These are phyloP conservation scores for Drosophila aldrichi DNA, from an alignment of 2,888 invertebrate genomes.

Conservation along the genomic window DNA sequence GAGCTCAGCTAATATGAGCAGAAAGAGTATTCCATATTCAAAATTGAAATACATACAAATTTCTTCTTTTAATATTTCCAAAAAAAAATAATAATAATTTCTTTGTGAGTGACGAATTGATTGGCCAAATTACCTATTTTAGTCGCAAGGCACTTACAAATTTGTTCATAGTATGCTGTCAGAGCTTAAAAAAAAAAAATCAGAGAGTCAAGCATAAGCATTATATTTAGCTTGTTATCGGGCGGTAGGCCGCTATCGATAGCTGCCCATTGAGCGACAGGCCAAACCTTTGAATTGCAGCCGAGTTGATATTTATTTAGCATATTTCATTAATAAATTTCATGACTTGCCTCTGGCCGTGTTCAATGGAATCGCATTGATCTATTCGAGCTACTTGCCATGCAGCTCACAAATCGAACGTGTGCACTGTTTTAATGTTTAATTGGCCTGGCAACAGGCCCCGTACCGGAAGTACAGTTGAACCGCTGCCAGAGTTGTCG, in stretches of 20 bases:
- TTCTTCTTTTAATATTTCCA: neutral
- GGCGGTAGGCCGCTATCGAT: slow-evolving; percentile 22
- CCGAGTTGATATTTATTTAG: slow-evolving; percentile 4
- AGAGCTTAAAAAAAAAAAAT: neutral
- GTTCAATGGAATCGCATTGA: slow-evolving; percentile 11
- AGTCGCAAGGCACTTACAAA: slow-evolving; percentile 15
- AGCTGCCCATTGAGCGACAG: slow-evolving; percentile 3
- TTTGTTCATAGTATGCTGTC: neutral
- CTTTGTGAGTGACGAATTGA: slow-evolving; percentile 44
- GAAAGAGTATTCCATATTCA: slow-evolving; percentile 23
- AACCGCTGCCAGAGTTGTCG: slow-evolving; percentile 18
- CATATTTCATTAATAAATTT: slow-evolving; percentile 64
- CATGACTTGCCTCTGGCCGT: slow-evolving; percentile 34
- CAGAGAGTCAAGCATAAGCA: slow-evolving; percentile 45
- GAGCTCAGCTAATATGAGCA: neutral
- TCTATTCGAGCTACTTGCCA: slow-evolving; percentile 29
- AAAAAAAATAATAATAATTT: slow-evolving; percentile 1
- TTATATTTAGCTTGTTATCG: slow-evolving; percentile 61
- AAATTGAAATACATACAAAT: neutral
- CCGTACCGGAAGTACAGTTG: slow-evolving; percentile 68
- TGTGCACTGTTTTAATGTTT: slow-evolving; percentile 65
- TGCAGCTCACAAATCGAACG: slow-evolving; percentile 49
- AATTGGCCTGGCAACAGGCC: slow-evolving; percentile 66
- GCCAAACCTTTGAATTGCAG: slow-evolving; percentile 29
- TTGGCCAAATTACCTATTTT: slow-evolving; percentile 41